phyloP scores from a whole-genome alignment of 2,888 invertebrate species.

The Heliconius ismenius region DNA sequence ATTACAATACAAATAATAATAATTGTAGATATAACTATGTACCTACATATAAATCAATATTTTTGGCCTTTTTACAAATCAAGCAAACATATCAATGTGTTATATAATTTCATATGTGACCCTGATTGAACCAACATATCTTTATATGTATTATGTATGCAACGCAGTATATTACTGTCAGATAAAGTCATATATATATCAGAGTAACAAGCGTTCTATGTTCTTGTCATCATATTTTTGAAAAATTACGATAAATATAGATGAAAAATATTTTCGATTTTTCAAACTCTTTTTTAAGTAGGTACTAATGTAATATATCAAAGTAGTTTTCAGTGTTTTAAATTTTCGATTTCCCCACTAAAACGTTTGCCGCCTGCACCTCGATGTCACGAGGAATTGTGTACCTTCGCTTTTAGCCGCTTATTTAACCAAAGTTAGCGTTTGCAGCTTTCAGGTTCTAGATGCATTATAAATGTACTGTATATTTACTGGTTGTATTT shows the following conservation, averaged over 20 bases:
- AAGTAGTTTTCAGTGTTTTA: neutral
- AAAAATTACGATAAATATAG: neutral
- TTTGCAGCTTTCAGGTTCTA: slow-evolving; percentile 14
- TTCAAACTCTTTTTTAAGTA: neutral
- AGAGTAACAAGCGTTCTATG: neutral
- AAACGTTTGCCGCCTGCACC: neutral
- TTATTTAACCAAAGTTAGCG: slow-evolving; percentile 20
- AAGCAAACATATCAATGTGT: no score
- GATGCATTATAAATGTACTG: slow-evolving; percentile 5
- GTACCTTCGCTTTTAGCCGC: slow-evolving; percentile 1
- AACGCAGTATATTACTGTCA: neutral
- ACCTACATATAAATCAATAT: no score
- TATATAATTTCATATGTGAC: neutral
- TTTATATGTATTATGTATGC: neutral
- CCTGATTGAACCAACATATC: neutral
- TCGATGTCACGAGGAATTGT: slow-evolving; percentile 1
- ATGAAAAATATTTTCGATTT: neutral
- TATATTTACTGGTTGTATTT: neutral
- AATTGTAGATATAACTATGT: no score
- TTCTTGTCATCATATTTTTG: neutral
- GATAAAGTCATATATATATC: neutral
- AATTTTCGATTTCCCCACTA: neutral
- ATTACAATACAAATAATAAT: no score
- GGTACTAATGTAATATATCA: neutral
- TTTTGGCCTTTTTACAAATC: no score